A percentile compares a stretch with the other conserved stretches of the same genome.
Conservation (phyloP, 2,113 vertebrate genomes). For the Thalassarche chlororhynchos region DNA sequence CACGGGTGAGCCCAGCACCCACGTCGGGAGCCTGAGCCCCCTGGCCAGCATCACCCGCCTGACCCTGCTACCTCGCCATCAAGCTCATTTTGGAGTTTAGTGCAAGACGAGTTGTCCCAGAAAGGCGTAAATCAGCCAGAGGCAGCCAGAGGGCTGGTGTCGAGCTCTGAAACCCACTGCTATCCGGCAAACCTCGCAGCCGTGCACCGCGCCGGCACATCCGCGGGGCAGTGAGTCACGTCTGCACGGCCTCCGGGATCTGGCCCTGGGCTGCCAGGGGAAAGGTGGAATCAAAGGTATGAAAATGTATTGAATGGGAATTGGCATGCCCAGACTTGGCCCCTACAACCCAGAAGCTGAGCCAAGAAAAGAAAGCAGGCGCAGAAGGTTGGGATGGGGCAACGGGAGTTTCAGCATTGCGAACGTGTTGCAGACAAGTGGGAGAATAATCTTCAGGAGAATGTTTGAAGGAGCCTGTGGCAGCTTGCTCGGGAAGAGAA, state of each 20-base stretch:
- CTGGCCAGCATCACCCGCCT: neutral
- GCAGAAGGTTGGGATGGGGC: neutral
- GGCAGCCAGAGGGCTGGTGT: neutral
- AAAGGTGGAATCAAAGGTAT: neutral
- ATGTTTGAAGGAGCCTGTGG: neutral
- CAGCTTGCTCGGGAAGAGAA: neutral
- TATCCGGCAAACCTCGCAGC: rapidly evolving
- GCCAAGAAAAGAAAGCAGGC: neutral
- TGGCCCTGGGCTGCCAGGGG: neutral
- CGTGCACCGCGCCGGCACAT: neutral
- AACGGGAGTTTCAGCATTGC: neutral
- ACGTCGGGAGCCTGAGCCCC: rapidly evolving
- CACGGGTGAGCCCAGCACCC: neutral
- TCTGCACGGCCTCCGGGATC: neutral
- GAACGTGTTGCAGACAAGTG: neutral
- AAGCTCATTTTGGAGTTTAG: neutral
- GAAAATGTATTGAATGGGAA: neutral
- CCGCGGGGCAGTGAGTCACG: neutral
- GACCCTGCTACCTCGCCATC: neutral
- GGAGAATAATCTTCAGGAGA: neutral
- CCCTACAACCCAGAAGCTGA: neutral
- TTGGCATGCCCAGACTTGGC: neutral
- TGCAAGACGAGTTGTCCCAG: neutral
- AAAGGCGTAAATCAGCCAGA: neutral
- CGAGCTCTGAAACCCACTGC: neutral